phyloP scores from a whole-genome alignment of 2,113 vertebrate genomes.

The Natator depressus region DNA sequence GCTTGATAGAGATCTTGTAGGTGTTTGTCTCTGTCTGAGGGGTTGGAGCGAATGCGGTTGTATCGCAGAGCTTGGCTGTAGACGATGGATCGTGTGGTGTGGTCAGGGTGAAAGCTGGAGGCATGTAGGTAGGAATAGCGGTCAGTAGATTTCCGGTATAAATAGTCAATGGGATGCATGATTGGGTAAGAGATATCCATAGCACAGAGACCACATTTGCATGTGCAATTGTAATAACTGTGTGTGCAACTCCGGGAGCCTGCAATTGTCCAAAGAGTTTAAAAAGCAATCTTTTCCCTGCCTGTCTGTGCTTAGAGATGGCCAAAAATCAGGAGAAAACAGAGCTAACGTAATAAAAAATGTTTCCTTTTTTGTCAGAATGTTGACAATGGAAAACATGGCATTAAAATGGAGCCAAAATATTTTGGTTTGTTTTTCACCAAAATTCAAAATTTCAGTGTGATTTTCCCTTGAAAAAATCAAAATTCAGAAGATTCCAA shows the following conservation, averaged over 20 bases:
- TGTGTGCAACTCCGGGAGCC: not conserved
- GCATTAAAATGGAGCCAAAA: not conserved
- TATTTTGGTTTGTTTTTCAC: too few species aligned
- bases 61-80: too few species aligned
- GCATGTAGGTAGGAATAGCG: too few species aligned
- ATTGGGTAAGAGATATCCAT: not conserved
- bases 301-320: not conserved
- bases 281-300: not conserved
- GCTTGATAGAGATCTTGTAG: too few species aligned
- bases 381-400: not conserved
- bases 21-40: too few species aligned
- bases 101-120: too few species aligned
- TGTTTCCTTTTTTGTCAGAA: not conserved
- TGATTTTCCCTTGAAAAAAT: not conserved
- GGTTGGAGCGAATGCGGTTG: too few species aligned
- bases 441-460: not conserved
- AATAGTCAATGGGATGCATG: not conserved
- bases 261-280: not conserved
- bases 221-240: not conserved
- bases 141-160: too few species aligned
- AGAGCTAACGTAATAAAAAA: not conserved
- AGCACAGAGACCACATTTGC: rapidly evolving
- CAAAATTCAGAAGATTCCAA: not conserved
- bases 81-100: too few species aligned
- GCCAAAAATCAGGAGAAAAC: not conserved